These are phyloP conservation scores for Bombus waltoni DNA, from an alignment of 1,140 invertebrate genomes.

Conservation along the genomic window DNA sequence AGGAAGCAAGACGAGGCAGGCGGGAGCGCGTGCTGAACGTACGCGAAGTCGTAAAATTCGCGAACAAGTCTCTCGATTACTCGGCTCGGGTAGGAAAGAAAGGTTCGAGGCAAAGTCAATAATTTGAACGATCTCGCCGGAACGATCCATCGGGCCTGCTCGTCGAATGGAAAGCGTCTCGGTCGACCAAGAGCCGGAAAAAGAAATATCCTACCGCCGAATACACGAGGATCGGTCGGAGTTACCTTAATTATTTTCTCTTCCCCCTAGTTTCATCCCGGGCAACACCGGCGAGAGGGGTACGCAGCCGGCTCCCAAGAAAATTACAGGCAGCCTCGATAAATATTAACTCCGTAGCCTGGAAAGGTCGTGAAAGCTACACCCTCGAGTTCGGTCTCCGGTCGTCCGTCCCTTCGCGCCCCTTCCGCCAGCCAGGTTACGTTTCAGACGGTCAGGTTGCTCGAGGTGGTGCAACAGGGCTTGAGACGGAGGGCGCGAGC, in stretches of 20 bases:
- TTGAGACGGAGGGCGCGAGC: conserved; percentile 32
- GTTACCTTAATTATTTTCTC: conserved; percentile 59
- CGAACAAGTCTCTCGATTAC: conserved; percentile 25
- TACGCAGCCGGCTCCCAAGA: conserved; percentile 44
- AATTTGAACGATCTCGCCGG: conserved; percentile 1
- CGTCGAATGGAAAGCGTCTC: neutral
- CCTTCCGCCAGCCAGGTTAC: conserved; percentile 14
- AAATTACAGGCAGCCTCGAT: conserved; percentile 69
- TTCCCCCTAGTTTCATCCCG: conserved; percentile 2
- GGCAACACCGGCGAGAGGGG: neutral
- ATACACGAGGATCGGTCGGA: conserved; percentile 15
- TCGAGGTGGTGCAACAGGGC: conserved; percentile 50
- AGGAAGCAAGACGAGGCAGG: too few relatives aligned
- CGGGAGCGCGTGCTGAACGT: too few relatives aligned
- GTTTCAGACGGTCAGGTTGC: conserved; percentile 51
- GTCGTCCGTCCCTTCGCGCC: neutral
- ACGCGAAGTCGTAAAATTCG: conserved; percentile 29
- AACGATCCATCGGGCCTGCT: neutral
- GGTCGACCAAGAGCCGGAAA: neutral
- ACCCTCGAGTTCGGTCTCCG: conserved; percentile 43
- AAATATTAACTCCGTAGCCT: conserved; percentile 68
- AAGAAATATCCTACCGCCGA: conserved; percentile 16
- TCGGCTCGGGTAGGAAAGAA: conserved; percentile 6
- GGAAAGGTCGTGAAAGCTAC: conserved; percentile 62
- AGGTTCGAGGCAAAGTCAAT: conserved; percentile 19